phyloP scores from a whole-genome alignment of 2,888 invertebrate genomes.

The Ophonus ardosiacus region DNA sequence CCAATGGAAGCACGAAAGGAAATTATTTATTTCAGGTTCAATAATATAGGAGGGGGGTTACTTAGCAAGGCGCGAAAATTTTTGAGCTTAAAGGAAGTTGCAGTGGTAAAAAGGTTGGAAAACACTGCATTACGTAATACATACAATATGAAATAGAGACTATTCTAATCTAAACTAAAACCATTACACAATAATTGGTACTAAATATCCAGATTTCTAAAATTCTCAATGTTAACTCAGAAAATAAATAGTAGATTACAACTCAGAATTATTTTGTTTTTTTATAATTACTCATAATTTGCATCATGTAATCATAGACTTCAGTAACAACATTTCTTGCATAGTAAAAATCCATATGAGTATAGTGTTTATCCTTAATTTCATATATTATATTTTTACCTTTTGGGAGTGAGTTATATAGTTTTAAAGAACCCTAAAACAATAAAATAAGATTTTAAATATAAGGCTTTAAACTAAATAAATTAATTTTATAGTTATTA shows the following conservation, averaged over 20 bases:
- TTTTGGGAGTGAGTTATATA: constrained; percentile 71
- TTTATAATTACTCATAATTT: constrained; percentile 2
- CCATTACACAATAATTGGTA: not conserved
- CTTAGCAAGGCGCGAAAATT: too few species aligned
- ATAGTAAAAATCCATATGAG: constrained; percentile 74
- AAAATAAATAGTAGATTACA: not conserved
- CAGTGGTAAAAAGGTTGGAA: too few species aligned
- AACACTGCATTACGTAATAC: too few species aligned
- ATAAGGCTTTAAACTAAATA: not conserved
- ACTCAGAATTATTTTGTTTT: not conserved
- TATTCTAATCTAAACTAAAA: not conserved
- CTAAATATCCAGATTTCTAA: not conserved
- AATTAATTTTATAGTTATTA: constrained; percentile 70
- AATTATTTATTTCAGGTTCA: too few species aligned
- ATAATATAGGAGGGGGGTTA: too few species aligned
- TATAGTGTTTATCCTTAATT: constrained; percentile 72
- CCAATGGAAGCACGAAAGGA: too few species aligned
- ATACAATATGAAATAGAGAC: not conserved
- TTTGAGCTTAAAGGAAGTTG: too few species aligned
- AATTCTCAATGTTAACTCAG: not conserved
- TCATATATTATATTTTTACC: constrained; percentile 71
- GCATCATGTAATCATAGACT: not conserved
- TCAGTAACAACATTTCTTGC: constrained; percentile 70
- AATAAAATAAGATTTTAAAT: constrained; percentile 47
- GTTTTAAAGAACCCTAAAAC: constrained; percentile 73